A percentile compares a stretch with the other conserved stretches of the same genome.
phyloP scores from a whole-genome alignment of 2,797 vertebrate genomes.

The Cossypha dichroa region DNA sequence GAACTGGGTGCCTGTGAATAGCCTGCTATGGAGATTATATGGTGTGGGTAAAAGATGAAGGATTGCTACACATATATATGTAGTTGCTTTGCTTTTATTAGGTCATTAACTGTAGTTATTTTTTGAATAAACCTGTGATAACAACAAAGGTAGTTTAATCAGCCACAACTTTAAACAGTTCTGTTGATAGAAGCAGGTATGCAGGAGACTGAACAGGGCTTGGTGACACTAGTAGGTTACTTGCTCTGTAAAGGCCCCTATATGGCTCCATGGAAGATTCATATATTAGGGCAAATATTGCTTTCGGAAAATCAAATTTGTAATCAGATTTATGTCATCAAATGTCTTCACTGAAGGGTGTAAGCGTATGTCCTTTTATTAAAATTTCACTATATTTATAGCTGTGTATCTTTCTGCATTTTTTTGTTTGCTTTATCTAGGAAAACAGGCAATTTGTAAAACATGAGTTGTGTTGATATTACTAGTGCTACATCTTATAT shows the following conservation, averaged over 20 bases:
- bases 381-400: accelerated
- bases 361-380: not conserved
- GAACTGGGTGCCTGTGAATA: not conserved
- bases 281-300: not conserved
- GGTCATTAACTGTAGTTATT: not conserved
- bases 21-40: not conserved
- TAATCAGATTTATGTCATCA: not conserved
- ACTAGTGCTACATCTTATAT: not conserved
- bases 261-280: not conserved
- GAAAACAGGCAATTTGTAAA: not conserved
- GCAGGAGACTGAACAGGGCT: not conserved
- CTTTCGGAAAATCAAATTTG: not conserved
- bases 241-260: not conserved
- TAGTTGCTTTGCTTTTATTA: not conserved
- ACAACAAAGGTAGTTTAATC: not conserved
- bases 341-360: not conserved
- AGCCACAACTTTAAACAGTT: not conserved
- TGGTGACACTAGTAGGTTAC: not conserved
- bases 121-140: not conserved
- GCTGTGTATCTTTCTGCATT: not conserved
- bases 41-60: not conserved
- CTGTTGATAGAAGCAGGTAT: not conserved
- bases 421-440: not conserved
- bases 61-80: not conserved
- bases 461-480: not conserved